Conservation (phyloP, 2,888 invertebrate species). For the Drosophila atripex region DNA sequence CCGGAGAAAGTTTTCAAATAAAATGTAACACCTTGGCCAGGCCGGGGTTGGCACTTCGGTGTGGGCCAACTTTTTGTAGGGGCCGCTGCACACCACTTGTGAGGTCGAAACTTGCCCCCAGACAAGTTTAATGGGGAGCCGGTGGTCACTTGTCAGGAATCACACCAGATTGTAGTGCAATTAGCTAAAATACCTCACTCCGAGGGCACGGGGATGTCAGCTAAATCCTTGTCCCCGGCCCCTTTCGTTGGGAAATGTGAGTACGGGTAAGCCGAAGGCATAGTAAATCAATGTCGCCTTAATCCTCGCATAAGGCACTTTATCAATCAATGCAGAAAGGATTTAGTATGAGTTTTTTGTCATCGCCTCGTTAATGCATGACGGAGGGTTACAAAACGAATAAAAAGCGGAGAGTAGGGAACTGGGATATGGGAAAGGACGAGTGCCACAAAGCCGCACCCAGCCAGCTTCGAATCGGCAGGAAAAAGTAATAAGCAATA, state of each 20-base stretch:
- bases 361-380: constrained; percentile 54
- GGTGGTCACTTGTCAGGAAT: constrained; percentile 38
- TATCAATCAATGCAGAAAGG: constrained; percentile 80
- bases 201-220: background rate
- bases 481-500: constrained; percentile 68
- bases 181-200: constrained; percentile 32
- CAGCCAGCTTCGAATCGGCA: constrained; percentile 16
- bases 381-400: constrained; percentile 15
- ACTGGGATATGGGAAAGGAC: constrained; percentile 5
- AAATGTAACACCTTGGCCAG: constrained; percentile 69
- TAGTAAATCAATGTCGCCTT: constrained; percentile 79
- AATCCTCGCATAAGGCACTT: constrained; percentile 81
- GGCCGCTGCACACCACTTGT: constrained; percentile 4
- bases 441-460: constrained; percentile 46
- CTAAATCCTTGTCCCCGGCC: background rate
- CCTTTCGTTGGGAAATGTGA: background rate
- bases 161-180: constrained; percentile 39
- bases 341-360: constrained; percentile 72
- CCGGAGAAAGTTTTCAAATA: constrained; percentile 67
- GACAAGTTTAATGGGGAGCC: constrained; percentile 29
- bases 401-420: constrained; percentile 11
- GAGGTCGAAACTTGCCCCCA: constrained; percentile 26
- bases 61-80: constrained; percentile 39
- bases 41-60: constrained; percentile 19
- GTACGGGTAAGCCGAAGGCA: constrained; percentile 57